These are phyloP conservation scores for Phytoseiulus persimilis DNA, from an alignment of 2,888 invertebrate species.

Conservation along the genomic window DNA sequence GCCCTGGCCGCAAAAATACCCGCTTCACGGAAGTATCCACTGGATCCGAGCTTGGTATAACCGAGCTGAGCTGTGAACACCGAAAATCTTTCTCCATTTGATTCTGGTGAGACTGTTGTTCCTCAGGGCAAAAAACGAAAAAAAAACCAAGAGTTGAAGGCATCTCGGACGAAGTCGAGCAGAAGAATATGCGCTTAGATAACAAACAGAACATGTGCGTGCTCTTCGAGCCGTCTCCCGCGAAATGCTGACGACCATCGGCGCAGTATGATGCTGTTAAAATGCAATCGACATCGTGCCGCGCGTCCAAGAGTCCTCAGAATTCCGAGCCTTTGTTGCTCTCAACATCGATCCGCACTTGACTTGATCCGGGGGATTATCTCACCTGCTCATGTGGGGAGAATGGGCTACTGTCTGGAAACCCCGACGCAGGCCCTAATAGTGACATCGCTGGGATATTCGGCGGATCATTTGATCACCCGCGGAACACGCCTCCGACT, in stretches of 20 bases:
- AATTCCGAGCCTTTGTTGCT: background rate
- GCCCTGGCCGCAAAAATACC: too few species aligned
- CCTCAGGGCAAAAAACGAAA: too few species aligned
- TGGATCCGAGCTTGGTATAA: too few species aligned
- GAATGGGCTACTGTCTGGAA: background rate
- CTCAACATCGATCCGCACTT: background rate
- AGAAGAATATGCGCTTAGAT: background rate
- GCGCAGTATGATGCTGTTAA: background rate
- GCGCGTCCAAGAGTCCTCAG: background rate
- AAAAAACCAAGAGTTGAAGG: too few species aligned
- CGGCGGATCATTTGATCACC: background rate
- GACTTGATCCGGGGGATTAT: background rate
- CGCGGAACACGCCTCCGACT: background rate
- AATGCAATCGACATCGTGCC: background rate
- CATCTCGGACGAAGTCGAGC: too few species aligned
- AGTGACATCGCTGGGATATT: too few species aligned
- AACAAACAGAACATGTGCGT: background rate
- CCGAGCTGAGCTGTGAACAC: too few species aligned
- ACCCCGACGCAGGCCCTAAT: background rate
- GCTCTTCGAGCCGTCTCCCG: background rate
- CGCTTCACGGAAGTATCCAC: too few species aligned
- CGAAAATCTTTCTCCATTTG: too few species aligned
- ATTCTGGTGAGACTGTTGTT: too few species aligned
- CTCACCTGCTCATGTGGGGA: background rate
- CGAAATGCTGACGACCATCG: background rate